phyloP scores from a whole-genome alignment of 2,888 invertebrate genomes.

The Synergus japonicus region DNA sequence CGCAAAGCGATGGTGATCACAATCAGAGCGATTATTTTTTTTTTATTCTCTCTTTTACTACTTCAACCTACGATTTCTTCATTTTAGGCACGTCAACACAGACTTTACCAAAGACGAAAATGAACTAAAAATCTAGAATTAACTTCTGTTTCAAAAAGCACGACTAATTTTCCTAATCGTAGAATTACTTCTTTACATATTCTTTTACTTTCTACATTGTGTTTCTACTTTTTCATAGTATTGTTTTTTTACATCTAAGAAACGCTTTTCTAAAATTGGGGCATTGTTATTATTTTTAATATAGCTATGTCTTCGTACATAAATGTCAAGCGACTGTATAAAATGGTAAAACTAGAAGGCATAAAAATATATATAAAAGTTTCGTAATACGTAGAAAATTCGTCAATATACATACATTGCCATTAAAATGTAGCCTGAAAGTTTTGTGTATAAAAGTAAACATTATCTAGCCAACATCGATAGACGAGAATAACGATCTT shows the following conservation, averaged over 20 bases:
- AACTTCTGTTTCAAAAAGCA: not conserved
- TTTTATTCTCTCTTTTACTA: not conserved
- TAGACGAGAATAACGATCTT: not conserved
- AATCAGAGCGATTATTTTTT: not conserved
- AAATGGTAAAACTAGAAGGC: constrained; percentile 28
- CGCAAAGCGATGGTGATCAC: constrained; percentile 5
- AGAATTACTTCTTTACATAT: not conserved
- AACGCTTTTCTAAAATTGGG: constrained; percentile 5
- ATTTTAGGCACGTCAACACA: constrained; percentile 24
- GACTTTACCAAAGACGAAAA: not conserved
- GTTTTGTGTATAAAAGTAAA: constrained; percentile 11
- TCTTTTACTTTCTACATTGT: constrained; percentile 4
- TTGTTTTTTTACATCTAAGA: constrained; percentile 1
- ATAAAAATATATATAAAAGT: constrained; percentile 35
- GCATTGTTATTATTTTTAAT: not conserved
- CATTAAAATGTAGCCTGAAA: not conserved
- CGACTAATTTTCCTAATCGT: not conserved
- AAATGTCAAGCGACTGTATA: constrained; percentile 15
- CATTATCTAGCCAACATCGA: not conserved
- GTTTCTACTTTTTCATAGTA: constrained; percentile 1
- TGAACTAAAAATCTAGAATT: not conserved
- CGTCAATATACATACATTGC: constrained; percentile 3
- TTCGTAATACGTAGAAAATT: constrained; percentile 18
- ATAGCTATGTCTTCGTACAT: constrained; percentile 7
- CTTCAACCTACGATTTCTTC: constrained; percentile 4